Evolutionary conservation across 1,140 invertebrate genomes (phyloP).

Genomic region (Ruditapes philippinarum): DNA sequence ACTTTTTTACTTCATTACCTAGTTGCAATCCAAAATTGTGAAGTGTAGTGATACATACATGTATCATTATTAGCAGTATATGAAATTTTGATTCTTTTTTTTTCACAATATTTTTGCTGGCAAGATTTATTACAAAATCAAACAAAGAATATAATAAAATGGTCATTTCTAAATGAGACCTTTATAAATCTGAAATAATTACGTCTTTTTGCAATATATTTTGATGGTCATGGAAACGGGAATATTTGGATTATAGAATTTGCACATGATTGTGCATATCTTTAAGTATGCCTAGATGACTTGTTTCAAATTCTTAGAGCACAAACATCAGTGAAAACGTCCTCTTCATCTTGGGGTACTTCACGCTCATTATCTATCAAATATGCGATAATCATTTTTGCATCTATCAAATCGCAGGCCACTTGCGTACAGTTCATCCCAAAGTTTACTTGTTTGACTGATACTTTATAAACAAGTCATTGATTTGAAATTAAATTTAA

Average conservation of each 20-base stretch:
- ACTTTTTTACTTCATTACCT: too few relatives aligned
- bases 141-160: too few relatives aligned
- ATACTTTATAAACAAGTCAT: conserved; percentile 20
- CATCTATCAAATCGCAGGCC: background rate
- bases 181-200: too few relatives aligned
- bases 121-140: too few relatives aligned
- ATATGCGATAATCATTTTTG: background rate
- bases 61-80: too few relatives aligned
- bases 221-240: too few relatives aligned
- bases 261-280: background rate
- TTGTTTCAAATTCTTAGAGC: background rate
- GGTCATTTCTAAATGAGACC: too few relatives aligned
- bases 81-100: too few relatives aligned
- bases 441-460: conserved; percentile 27
- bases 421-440: background rate
- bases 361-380: background rate
- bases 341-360: background rate
- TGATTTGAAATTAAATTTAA: background rate
- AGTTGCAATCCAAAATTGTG: too few relatives aligned
- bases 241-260: background rate
- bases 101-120: too few relatives aligned
- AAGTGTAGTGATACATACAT: too few relatives aligned
- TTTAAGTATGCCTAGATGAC: background rate
- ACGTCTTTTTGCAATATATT: too few relatives aligned
- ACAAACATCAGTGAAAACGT: background rate